A percentile compares a stretch with the other conserved stretches of the same genome.
phyloP scores from a whole-genome alignment of 1,140 invertebrate genomes.

The Macrobrachium nipponense region DNA sequence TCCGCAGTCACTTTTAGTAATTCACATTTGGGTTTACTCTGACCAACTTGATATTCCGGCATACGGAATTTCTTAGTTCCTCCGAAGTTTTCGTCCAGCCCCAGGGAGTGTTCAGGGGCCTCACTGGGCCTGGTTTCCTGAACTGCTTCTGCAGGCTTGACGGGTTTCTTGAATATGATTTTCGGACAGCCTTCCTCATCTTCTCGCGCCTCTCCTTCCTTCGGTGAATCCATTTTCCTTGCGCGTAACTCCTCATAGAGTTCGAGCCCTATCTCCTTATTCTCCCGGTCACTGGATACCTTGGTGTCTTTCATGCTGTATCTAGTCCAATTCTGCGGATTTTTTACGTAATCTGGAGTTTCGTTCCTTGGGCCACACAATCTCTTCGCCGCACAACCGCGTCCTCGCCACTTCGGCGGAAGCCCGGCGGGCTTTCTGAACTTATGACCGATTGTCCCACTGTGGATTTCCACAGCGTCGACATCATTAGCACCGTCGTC shows the following conservation, averaged over 20 bases:
- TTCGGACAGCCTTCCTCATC: slow-evolving; percentile 6
- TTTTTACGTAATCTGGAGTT: slow-evolving; percentile 49
- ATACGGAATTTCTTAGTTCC: slow-evolving; percentile 20
- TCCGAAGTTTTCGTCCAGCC: not conserved
- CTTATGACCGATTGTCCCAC: not conserved
- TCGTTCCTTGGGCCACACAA: slow-evolving; percentile 14
- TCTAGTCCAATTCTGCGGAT: slow-evolving; percentile 42
- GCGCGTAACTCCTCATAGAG: slow-evolving; percentile 25
- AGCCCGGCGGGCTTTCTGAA: slow-evolving; percentile 19
- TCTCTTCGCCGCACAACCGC: not conserved
- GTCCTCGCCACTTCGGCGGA: slow-evolving; percentile 17
- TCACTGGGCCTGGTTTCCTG: not conserved
- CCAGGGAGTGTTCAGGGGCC: not conserved
- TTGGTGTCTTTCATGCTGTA: slow-evolving; percentile 41
- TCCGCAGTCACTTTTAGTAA: not conserved
- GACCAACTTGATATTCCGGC: slow-evolving; percentile 43
- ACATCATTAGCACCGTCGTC: not conserved
- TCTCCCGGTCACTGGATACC: slow-evolving; percentile 43
- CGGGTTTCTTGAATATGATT: slow-evolving; percentile 46
- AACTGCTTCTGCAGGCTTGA: not conserved
- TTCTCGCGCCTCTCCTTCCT: not conserved
- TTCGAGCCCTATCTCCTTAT: slow-evolving; percentile 26
- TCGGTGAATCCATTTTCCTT: not conserved
- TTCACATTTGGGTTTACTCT: slow-evolving; percentile 4
- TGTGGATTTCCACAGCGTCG: not conserved